Evolutionary conservation across 1,140 invertebrate genomes (phyloP).

Genomic region (Stenopsyche tienmushanensis): DNA sequence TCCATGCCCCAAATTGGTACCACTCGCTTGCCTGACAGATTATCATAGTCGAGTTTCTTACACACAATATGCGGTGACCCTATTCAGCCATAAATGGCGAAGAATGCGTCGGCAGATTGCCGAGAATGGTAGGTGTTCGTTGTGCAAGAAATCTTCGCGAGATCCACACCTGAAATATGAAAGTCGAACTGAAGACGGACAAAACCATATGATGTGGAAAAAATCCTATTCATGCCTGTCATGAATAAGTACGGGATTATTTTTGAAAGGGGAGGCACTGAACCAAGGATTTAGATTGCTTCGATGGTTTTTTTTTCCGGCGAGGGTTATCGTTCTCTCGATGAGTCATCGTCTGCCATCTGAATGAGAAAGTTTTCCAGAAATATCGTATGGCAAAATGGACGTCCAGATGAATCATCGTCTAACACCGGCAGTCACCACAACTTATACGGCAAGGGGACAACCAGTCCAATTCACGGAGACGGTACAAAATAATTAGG

Average conservation of each 20-base stretch:
- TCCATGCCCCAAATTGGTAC: slow-evolving; percentile 25
- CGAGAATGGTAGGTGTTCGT: background rate
- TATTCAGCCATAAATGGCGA: slow-evolving; percentile 12
- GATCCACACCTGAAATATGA: background rate
- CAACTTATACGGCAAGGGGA: too few species aligned
- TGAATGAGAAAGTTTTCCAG: background rate
- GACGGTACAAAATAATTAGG: background rate
- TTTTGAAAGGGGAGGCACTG: too few species aligned
- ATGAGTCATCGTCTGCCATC: background rate
- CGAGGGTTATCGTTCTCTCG: background rate
- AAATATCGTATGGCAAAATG: background rate
- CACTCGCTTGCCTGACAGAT: slow-evolving; percentile 8
- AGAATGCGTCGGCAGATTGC: background rate
- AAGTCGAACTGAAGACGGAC: too few species aligned
- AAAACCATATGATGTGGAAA: too few species aligned
- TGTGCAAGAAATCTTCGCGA: background rate
- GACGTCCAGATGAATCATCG: background rate
- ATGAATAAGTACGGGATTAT: too few species aligned
- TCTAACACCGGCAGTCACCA: background rate
- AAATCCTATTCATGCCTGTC: too few species aligned
- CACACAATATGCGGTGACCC: slow-evolving; percentile 5
- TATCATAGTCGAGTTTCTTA: slow-evolving; percentile 21
- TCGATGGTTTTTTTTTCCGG: too few species aligned
- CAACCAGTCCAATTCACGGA: background rate
- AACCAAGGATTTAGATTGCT: too few species aligned